Base-by-base conservation (phyloP, 1,140 invertebrate genomes). In the Apis cerana region DNA sequence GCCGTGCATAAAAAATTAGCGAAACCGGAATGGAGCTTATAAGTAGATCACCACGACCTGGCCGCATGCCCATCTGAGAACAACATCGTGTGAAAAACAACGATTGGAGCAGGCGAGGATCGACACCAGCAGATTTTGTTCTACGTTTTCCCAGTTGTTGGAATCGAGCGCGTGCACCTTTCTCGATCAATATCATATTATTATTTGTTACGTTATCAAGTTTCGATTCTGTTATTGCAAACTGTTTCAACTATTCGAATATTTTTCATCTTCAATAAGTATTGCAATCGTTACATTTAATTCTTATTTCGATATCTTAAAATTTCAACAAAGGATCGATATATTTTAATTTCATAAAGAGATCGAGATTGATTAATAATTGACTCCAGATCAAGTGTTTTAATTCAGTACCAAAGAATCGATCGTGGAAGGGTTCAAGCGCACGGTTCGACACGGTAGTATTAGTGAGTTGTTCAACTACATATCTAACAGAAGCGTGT, bases 381-480 rank as follows among this genome's bases (percentile, higher is more conserved):
- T 27, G 3, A n/a, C 10, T 3, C 12, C 2, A 5, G n/a, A 65
- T 33, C 33, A 43, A 43, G 5, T 7, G 33, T 43, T 43, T 43
- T 43, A 7, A 43, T 62, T 13, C 4, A 43, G 7, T 33, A 1
- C 8, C 10, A 5, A n/a, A 7, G 9, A 54, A n/a, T 10, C 4
- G 15, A 74, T 11, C 1, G 17, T n/a, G 10, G 12, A 75, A 87
- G 65, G 43, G 72, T 27, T 71, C 50, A 56, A 67, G 72, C 58
- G 65, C 21, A 8, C 2, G 50, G 27, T 76, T 58, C 62, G 48
- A 48, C 65, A 82, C 67, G 23, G 80, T 68, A 88, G 65, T 43
- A 13, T 79, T 75, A 85, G 62, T n/a, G 78, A 68, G 43, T 82
- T 85, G n/a, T 75, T 15, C 83, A 80, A 75, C 69, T 71, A 87